Percentiles rank a stretch among this genome's conserved stretches.
Conservation (phyloP, 37 sponge, comb jelly and placozoan species). For the Amphimedon queenslandica region DNA sequence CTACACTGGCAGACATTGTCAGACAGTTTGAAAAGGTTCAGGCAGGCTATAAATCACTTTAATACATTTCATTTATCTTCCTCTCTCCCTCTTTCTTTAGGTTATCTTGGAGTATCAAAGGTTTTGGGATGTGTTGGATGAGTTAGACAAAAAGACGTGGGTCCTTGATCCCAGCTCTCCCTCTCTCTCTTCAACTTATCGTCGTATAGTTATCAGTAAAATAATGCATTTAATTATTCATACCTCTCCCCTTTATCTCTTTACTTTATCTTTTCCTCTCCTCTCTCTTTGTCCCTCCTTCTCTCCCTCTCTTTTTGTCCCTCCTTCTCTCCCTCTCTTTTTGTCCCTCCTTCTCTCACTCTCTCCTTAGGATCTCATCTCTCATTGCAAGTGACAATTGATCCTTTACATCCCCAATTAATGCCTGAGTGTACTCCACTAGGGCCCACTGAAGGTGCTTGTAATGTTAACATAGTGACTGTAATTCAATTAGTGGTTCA, state of each 20-base stretch:
- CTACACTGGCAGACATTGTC: background rate
- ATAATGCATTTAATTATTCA: background rate
- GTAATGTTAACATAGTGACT: no score
- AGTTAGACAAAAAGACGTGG: constrained; percentile 44
- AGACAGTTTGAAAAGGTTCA: constrained; percentile 1
- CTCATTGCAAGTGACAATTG: constrained; percentile 32
- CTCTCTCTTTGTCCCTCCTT: no score
- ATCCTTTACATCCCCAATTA: constrained; percentile 12
- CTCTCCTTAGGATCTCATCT: constrained; percentile 18
- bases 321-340: no score
- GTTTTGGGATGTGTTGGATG: constrained; percentile 58
- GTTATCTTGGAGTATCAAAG: constrained; percentile 24
- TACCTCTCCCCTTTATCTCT: no score
- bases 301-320: no score
- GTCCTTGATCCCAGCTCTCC: constrained; percentile 70
- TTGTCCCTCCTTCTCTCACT: no score
- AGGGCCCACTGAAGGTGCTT: no score
- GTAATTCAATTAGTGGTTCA: no score
- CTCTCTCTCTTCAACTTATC: constrained; percentile 15
- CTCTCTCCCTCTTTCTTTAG: background rate
- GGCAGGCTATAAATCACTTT: background rate
- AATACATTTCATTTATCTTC: background rate
- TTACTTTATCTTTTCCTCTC: no score
- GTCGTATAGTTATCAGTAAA: constrained; percentile 66
- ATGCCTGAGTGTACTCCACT: constrained; percentile 45